Evolutionary conservation across 2,888 invertebrate genomes (phyloP).

Genomic region (Euspilapteryx auroguttella): DNA sequence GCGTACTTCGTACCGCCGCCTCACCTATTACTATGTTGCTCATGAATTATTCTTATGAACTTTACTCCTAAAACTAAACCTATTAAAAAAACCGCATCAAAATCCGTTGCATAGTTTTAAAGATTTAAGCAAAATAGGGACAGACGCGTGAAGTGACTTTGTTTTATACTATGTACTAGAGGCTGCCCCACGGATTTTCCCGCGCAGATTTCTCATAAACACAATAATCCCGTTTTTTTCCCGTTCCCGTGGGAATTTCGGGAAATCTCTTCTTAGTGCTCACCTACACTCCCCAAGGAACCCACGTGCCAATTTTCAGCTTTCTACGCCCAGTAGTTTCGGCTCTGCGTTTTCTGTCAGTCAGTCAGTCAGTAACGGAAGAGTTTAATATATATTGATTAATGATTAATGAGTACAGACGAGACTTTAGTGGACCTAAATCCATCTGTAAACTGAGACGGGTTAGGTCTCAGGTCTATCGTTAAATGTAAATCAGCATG

Average conservation of each 20-base stretch:
- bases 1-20: too few species aligned
- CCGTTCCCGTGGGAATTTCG: neutral
- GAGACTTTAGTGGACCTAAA: neutral
- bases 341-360: neutral
- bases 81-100: too few species aligned
- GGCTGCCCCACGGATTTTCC: neutral
- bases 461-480: neutral
- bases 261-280: neutral
- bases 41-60: too few species aligned
- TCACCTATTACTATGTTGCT: too few species aligned
- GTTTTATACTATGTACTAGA: neutral
- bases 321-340: neutral
- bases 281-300: neutral
- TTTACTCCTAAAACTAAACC: too few species aligned
- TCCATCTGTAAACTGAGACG: neutral
- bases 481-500: too few species aligned
- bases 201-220: neutral
- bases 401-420: too few species aligned
- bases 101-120: too few species aligned
- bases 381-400: too few species aligned
- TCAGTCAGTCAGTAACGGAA: too few species aligned
- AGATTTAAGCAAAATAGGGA: too few species aligned
- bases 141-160: too few species aligned
- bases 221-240: neutral
- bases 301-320: neutral